These are phyloP conservation scores for Chrysoperla carnea DNA, from an alignment of 1,140 invertebrate species.

Conservation along the genomic window DNA sequence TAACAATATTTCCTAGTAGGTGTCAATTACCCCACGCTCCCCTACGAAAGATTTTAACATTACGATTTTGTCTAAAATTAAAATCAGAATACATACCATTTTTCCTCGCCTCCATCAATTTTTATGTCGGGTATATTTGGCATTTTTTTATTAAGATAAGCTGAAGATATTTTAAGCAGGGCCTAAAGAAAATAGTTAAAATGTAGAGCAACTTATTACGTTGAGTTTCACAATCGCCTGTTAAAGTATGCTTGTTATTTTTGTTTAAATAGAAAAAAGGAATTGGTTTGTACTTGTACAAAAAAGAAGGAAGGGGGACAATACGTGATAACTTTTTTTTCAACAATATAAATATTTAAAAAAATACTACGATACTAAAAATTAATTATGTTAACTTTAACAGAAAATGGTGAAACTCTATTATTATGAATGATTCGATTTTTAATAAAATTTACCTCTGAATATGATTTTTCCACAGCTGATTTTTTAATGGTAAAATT, in stretches of 20 bases:
- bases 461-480: conserved; percentile 86
- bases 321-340: too few species aligned
- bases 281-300: too few species aligned
- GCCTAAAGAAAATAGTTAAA: conserved; percentile 35
- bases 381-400: background rate
- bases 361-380: too few species aligned
- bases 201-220: background rate
- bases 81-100: conserved; percentile 43
- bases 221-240: conserved; percentile 1
- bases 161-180: conserved; percentile 73
- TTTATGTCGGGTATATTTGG: conserved; percentile 79
- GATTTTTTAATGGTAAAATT: conserved; percentile 83
- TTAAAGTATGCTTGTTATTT: too few species aligned
- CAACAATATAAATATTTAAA: too few species aligned
- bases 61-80: too few species aligned
- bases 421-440: background rate
- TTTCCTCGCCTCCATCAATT: conserved; percentile 71
- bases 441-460: conserved; percentile 48
- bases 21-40: too few species aligned
- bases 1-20: too few species aligned
- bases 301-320: too few species aligned
- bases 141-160: conserved; percentile 82
- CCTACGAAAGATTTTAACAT: too few species aligned
- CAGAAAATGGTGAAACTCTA: background rate
- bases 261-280: too few species aligned